A percentile compares a stretch with the other conserved stretches of the same genome.
Evolutionary conservation across 2,888 invertebrate species (phyloP).

Genomic region (Capitulum mitella): DNA sequence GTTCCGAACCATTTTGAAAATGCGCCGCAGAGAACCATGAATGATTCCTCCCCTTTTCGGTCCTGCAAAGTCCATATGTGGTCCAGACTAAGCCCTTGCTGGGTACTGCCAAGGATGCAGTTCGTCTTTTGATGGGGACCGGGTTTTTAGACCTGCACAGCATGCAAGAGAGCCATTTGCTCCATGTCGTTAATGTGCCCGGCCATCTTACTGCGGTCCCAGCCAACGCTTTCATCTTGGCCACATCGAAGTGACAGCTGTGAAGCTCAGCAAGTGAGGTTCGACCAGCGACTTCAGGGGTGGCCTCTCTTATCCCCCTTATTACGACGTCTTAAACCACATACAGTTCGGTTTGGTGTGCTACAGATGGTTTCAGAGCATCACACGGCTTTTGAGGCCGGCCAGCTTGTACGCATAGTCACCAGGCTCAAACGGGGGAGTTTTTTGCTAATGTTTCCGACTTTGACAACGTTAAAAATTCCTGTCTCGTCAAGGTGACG

Average conservation of each 20-base stretch:
- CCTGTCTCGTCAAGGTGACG: neutral
- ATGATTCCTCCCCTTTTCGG: neutral
- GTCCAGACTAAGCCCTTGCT: neutral
- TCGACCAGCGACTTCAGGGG: neutral
- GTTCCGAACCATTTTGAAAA: neutral
- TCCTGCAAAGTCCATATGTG: neutral
- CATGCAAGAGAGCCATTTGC: neutral
- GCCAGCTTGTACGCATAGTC: neutral
- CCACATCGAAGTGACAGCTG: neutral
- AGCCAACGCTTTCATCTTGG: neutral
- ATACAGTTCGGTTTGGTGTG: neutral
- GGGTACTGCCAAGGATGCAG: neutral
- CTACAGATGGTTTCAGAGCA: neutral
- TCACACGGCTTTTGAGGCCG: neutral
- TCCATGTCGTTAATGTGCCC: neutral
- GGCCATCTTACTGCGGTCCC: neutral
- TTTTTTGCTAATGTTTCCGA: neutral
- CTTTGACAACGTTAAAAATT: neutral
- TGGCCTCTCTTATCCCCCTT: neutral
- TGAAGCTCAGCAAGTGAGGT: neutral
- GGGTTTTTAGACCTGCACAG: neutral
- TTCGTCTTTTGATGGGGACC: neutral
- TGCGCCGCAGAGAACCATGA: neutral
- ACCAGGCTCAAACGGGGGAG: neutral
- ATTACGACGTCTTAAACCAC: neutral